These are phyloP conservation scores for Cololabis saira DNA, from an alignment of 2,113 vertebrate genomes.

Conservation along the genomic window DNA sequence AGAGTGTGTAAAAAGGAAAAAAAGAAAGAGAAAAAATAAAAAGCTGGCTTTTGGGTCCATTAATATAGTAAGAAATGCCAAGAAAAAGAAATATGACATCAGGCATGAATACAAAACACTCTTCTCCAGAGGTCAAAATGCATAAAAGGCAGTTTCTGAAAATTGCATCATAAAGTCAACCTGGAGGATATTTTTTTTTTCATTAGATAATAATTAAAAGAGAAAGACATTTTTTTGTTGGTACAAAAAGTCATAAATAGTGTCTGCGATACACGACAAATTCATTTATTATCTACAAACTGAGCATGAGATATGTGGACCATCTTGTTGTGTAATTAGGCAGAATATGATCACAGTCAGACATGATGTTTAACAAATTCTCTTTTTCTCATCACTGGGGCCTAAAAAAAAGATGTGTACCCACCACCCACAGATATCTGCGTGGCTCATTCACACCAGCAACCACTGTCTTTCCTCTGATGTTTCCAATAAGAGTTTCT, in stretches of 20 bases:
- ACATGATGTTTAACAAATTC: conserved; percentile 1
- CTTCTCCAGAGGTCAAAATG: conserved; percentile 10
- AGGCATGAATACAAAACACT: conserved; percentile 17
- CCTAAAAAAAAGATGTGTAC: conserved; percentile 41
- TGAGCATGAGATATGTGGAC: background rate
- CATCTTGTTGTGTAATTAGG: conserved; percentile 1
- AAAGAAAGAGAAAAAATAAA: background rate
- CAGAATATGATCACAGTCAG: conserved; percentile 14
- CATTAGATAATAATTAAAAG: conserved; percentile 1
- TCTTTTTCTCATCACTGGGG: conserved; percentile 13
- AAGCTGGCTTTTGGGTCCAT: conserved; percentile 7
- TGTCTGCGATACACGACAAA: background rate
- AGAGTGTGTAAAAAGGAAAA: background rate
- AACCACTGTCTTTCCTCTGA: conserved; percentile 37
- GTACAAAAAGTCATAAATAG: background rate
- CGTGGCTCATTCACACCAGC: conserved; percentile 42
- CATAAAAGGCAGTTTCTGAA: conserved; percentile 22
- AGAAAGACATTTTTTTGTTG: background rate
- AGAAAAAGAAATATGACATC: background rate
- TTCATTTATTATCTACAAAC: background rate
- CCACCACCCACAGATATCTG: conserved; percentile 20
- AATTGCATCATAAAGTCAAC: conserved; percentile 40
- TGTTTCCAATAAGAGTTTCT: conserved; percentile 58
- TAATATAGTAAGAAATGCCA: conserved; percentile 8
- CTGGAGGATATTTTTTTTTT: conserved; percentile 21